Percentiles rank a stretch among this genome's conserved stretches.
Evolutionary conservation across 2,888 invertebrate species (phyloP).

Genomic region (Melinaea marsaeus): DNA sequence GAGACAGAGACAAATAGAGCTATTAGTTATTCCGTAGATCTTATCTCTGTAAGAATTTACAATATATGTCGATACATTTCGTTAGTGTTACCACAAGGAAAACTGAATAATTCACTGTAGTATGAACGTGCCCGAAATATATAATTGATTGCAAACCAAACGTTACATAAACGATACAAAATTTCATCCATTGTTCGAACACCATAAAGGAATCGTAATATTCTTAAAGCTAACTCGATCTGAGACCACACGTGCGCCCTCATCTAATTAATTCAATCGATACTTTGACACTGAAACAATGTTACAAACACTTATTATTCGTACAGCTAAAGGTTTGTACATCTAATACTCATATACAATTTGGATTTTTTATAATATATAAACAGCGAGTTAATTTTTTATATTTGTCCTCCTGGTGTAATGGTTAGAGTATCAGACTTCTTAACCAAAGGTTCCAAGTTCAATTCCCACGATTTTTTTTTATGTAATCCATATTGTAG

Average conservation of each 20-base stretch:
- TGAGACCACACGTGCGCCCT: slow-evolving; percentile 72
- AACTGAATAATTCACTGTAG: background rate
- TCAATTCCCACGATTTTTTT: too few relatives aligned
- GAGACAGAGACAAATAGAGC: too few relatives aligned
- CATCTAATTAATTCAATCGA: slow-evolving; percentile 76
- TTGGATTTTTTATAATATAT: too few relatives aligned
- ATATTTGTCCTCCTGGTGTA: too few relatives aligned
- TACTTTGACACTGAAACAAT: slow-evolving; percentile 68
- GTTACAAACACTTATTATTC: slow-evolving; percentile 54
- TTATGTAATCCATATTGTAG: too few relatives aligned
- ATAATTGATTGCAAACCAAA: slow-evolving; percentile 33
- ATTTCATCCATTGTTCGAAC: slow-evolving; percentile 63
- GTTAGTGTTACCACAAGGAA: too few relatives aligned
- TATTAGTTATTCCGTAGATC: too few relatives aligned
- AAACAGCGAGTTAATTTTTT: too few relatives aligned
- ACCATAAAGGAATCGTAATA: slow-evolving; percentile 57
- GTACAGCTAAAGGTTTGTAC: slow-evolving; percentile 47
- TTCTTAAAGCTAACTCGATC: slow-evolving; percentile 54
- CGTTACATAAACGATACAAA: slow-evolving; percentile 48
- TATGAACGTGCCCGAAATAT: background rate
- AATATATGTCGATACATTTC: too few relatives aligned
- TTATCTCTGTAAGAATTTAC: too few relatives aligned
- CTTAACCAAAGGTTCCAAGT: too few relatives aligned
- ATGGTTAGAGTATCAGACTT: too few relatives aligned
- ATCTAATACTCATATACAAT: background rate